Base-by-base conservation (phyloP, 2,797 vertebrate genomes). In the Muscicapa striata region DNA sequence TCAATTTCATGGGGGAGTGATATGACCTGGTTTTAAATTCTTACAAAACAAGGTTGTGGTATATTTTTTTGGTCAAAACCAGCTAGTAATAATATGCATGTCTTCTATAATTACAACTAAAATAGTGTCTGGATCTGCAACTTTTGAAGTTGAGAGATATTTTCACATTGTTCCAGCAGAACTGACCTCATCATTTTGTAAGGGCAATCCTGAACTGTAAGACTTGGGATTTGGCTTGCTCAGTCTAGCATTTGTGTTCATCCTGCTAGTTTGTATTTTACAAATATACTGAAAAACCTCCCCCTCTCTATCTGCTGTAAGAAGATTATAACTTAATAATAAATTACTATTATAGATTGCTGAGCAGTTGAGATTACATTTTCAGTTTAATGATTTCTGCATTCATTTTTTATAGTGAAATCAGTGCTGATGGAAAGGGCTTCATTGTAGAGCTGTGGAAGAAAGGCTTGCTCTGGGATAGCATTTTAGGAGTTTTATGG, bases 371-470 rank as follows among this genome's bases (percentile, higher is more conserved):
- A 87, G 11, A 57, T 38, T 27, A 8, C 1, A 8, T 89, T 87
- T 93, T 67, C 48, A 67, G 12, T 75, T 76, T 64, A 64, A 85
- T 78, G 29, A 24, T 57, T 88, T 87, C 16, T 84, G 2, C 76
- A n/a, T 91, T 90, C 10, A 15, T 77, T 91, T 52, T 45, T 95
- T 86, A n/a, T 43, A 97, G 97, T 95, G 97, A 98, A 94, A 95
- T 97, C 43, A 64, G 22, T 82, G 94, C 94, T 90, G 84, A 90
- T 70, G 93, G 85, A 67, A 96, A 87, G n/a, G 96, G 97, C 54
- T 92, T 98, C 58, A 49, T 96, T 74, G 54, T 97, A 78, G 97
- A 98, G 74, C 89, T 98, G n/a, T 97, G 97, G 97, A 97, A 97
- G 78, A 97, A 96, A 91, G 95, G 97, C 11, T 97, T 96, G 74